Base-by-base conservation (phyloP, 2,797 vertebrate genomes). In the Lutjanus campechanus region DNA sequence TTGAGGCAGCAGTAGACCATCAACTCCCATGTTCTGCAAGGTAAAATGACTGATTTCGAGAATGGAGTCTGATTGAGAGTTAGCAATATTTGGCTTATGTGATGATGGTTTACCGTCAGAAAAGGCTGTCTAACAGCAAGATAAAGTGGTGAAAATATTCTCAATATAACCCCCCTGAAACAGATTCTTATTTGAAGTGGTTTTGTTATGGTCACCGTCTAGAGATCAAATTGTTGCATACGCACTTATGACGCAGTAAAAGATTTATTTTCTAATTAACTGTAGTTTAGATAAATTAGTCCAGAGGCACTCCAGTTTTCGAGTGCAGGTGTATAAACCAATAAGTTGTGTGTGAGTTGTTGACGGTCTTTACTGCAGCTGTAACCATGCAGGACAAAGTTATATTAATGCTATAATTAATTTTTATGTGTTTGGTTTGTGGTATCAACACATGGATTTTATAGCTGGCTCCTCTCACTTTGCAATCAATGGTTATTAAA, bases 331-430 rank as follows among this genome's bases (percentile, higher is more conserved):
- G 5, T 49, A 56, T 61, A 44, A 82, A 72, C 79, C 73, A 56
- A 29, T 62, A 12, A 61, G 29, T 29, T 15, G 29, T 15, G 22
- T 7, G 16, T 79, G 22, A 64, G 50, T 15, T 44, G 62, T 41
- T 47, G 69, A 63, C 65, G 29, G 65, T 13, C 17, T 89, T 84
- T 75, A 79, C 47, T 82, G 79, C 59, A n/a, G 79, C 84, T 69
- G 53, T 60, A 65, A 69, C 50, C 50, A 7, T 0, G 19, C 65
- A 20, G 78, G 70, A 63, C 80, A 73, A 64, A 49, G 43, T 74
- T 86, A 79, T 85, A 86, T 81, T 85, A 73, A 74, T 59, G 66
- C 50, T 0, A 0, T 81, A 56, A 25, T 90, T 86, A 36, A 69
- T 73, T 77, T 90, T 78, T 74, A 82, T 81, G 74, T 58, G 58